Percentiles rank a stretch among this genome's conserved stretches.
Conservation (phyloP, 2,113 vertebrate species). For the Hydrolagus affinis region DNA sequence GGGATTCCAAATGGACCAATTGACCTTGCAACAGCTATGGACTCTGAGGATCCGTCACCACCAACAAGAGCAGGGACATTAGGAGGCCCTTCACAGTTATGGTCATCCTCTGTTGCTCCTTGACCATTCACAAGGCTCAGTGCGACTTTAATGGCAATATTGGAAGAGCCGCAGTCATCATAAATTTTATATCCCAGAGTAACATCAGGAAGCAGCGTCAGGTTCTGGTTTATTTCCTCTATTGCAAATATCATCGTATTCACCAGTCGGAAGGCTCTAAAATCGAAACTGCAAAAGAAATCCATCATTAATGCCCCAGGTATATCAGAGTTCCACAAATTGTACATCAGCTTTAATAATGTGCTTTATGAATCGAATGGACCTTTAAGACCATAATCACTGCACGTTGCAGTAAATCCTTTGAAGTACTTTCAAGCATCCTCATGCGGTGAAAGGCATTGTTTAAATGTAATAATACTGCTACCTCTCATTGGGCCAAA, state of each 20-base stretch:
- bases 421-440: too few species aligned
- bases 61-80: conserved; percentile 57
- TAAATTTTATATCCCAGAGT: conserved; percentile 59
- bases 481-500: too few species aligned
- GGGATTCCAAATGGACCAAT: conserved; percentile 59
- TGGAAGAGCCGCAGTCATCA: conserved; percentile 57
- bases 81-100: conserved; percentile 44
- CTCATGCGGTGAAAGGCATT: too few species aligned
- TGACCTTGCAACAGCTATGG: conserved; percentile 57
- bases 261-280: conserved; percentile 51
- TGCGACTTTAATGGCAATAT: conserved; percentile 54
- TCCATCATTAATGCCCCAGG: conserved; percentile 32
- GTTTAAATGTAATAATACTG: too few species aligned
- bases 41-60: conserved; percentile 58
- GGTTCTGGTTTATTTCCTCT: conserved; percentile 60
- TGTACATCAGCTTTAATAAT: too few species aligned
- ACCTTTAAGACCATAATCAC: too few species aligned
- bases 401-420: too few species aligned
- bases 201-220: conserved; percentile 50
- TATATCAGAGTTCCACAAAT: not conserved
- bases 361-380: too few species aligned
- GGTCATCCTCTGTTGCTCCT: conserved; percentile 26
- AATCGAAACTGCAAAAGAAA: not conserved
- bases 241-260: conserved; percentile 63
- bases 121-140: conserved; percentile 55